These are phyloP conservation scores for Mya arenaria DNA, from an alignment of 1,140 invertebrate genomes.

Conservation along the genomic window DNA sequence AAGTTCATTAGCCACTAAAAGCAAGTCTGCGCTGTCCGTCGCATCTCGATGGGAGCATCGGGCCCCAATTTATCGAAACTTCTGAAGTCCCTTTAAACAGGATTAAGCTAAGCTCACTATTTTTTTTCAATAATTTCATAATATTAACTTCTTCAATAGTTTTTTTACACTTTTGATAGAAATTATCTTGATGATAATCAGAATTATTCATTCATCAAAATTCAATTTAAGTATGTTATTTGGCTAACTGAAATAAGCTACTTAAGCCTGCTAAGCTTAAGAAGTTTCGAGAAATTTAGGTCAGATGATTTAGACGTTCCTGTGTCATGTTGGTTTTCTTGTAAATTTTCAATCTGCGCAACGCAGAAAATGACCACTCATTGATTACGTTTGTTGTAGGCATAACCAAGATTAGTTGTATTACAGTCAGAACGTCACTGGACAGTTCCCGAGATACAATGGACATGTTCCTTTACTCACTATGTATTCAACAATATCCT, in stretches of 20 bases:
- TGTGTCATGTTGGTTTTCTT: slow-evolving; percentile 10
- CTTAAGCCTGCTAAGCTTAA: too few relatives aligned
- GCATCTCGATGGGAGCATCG: neutral
- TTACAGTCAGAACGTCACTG: neutral
- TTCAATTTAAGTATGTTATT: too few relatives aligned
- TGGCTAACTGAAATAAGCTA: too few relatives aligned
- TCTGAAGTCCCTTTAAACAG: too few relatives aligned
- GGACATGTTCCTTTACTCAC: neutral
- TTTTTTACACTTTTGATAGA: too few relatives aligned
- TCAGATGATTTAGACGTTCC: neutral
- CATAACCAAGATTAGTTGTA: neutral
- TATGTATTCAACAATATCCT: slow-evolving; percentile 7
- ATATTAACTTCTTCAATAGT: too few relatives aligned
- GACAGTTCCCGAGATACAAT: neutral
- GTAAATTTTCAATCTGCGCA: slow-evolving; percentile 8
- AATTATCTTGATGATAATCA: too few relatives aligned
- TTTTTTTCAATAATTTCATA: too few relatives aligned
- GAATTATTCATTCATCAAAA: too few relatives aligned
- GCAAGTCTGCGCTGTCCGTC: neutral
- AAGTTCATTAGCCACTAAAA: neutral
- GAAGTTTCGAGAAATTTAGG: too few relatives aligned
- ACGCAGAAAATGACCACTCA: slow-evolving; percentile 14
- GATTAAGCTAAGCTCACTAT: too few relatives aligned
- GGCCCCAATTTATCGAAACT: too few relatives aligned
- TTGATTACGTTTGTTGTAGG: slow-evolving; percentile 7